A percentile compares a stretch with the other conserved stretches of the same genome.
Evolutionary conservation across 2,113 vertebrate species (phyloP).

Genomic region (Blennius ocellaris): DNA sequence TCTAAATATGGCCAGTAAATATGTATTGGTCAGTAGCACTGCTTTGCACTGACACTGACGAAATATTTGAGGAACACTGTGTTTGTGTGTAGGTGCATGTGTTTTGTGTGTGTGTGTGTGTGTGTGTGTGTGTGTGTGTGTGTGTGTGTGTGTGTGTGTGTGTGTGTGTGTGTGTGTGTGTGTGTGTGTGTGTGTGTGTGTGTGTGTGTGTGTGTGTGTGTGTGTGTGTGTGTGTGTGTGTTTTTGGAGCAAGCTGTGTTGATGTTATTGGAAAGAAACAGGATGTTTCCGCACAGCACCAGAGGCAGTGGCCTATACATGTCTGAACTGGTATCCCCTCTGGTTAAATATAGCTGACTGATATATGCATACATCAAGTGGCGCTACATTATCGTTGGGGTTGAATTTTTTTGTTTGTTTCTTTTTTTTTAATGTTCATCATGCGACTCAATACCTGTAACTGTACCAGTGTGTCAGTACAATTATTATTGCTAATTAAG

Average conservation of each 20-base stretch:
- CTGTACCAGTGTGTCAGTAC: no score
- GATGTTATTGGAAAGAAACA: conserved; percentile 65
- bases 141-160: conserved; percentile 36
- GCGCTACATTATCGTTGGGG: background rate
- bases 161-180: conserved; percentile 19
- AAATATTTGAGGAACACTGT: no score
- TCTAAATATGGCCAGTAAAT: no score
- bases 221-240: conserved; percentile 33
- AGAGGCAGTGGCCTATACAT: conserved; percentile 32
- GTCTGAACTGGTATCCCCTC: conserved; percentile 52
- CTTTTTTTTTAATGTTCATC: background rate
- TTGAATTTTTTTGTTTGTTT: no score
- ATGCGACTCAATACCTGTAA: background rate
- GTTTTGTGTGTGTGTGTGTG: conserved; percentile 34
- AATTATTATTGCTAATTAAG: background rate
- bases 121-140: conserved; percentile 45
- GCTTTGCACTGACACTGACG: no score
- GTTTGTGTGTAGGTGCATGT: conserved; percentile 20
- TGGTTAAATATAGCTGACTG: conserved; percentile 34
- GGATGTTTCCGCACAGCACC: conserved; percentile 45
- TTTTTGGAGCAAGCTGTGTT: conserved; percentile 40
- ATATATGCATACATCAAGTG: background rate
- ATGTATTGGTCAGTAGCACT: no score
- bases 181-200: conserved; percentile 11
- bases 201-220: conserved; percentile 10